Conservation (phyloP, 2,797 vertebrate species). For the Pipistrellus nathusii region DNA sequence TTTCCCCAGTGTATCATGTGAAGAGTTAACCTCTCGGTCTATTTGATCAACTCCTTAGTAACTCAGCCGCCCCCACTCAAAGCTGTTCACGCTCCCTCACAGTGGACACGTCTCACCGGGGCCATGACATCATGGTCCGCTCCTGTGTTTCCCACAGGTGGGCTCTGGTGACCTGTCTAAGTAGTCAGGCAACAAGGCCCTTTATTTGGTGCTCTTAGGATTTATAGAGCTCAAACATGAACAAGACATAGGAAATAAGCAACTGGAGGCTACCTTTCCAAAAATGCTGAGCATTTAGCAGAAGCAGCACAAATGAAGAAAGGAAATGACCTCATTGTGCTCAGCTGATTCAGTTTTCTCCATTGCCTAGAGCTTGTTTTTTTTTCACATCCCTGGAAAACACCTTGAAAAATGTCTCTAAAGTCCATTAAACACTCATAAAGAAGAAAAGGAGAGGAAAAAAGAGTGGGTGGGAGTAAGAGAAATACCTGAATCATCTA, state of each 20-base stretch:
- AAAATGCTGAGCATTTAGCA: not conserved
- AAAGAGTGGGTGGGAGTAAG: not conserved
- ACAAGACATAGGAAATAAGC: constrained; percentile 1
- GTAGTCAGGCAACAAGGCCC: not conserved
- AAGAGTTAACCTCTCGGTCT: not conserved
- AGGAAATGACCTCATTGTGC: not conserved
- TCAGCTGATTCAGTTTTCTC: not conserved
- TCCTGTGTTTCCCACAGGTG: not conserved
- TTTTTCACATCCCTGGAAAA: constrained; percentile 56
- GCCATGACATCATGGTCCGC: not conserved
- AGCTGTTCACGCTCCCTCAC: not conserved
- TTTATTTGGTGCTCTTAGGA: not conserved
- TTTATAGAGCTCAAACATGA: not conserved
- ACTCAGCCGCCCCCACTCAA: not conserved
- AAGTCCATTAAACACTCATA: not conserved
- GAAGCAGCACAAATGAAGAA: constrained; percentile 41
- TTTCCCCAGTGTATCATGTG: not conserved
- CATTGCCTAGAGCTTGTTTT: constrained; percentile 7
- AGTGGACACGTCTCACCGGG: not conserved
- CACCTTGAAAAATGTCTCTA: constrained; percentile 24
- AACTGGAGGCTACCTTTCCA: not conserved
- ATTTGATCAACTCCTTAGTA: not conserved
- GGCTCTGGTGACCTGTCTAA: not conserved
- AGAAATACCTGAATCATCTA: constrained; percentile 18
- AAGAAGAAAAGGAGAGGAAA: not conserved